A percentile compares a stretch with the other conserved stretches of the same genome.
Evolutionary conservation across 2,797 vertebrate genomes (phyloP).

Genomic region (Tokudaia tokunoshimensis): DNA sequence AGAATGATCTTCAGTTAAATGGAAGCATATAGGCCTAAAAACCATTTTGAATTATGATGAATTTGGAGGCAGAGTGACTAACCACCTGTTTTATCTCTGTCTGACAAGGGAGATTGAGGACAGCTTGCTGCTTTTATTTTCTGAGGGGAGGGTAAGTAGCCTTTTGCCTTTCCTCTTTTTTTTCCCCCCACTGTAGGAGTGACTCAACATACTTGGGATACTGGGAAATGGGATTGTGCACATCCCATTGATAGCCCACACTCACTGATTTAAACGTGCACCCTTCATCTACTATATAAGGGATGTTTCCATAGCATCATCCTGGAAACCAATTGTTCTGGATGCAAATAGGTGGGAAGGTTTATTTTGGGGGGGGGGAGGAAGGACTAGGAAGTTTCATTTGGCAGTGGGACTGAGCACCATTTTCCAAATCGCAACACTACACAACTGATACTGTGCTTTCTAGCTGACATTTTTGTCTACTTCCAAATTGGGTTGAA

Average conservation of each 20-base stretch:
- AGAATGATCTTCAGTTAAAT: background rate
- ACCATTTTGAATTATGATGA: background rate
- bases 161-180: background rate
- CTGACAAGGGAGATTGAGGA: background rate
- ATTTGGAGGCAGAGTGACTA: background rate
- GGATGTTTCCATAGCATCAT: background rate
- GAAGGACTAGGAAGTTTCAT: background rate
- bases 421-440: conserved; percentile 22
- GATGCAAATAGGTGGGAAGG: background rate
- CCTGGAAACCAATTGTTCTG: background rate
- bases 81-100: background rate
- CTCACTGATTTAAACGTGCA: background rate
- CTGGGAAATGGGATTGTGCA: background rate
- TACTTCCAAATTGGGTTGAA: conserved; percentile 73
- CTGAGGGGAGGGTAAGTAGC: background rate
- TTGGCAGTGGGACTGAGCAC: background rate
- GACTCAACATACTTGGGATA: background rate
- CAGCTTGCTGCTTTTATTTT: background rate
- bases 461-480: conserved; percentile 71
- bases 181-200: background rate
- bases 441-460: conserved; percentile 36
- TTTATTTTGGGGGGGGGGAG: background rate
- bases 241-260: background rate
- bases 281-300: background rate
- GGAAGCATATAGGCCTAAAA: background rate